Evolutionary conservation across 2,888 invertebrate species (phyloP).

Genomic region (Temnothorax unifasciatus): DNA sequence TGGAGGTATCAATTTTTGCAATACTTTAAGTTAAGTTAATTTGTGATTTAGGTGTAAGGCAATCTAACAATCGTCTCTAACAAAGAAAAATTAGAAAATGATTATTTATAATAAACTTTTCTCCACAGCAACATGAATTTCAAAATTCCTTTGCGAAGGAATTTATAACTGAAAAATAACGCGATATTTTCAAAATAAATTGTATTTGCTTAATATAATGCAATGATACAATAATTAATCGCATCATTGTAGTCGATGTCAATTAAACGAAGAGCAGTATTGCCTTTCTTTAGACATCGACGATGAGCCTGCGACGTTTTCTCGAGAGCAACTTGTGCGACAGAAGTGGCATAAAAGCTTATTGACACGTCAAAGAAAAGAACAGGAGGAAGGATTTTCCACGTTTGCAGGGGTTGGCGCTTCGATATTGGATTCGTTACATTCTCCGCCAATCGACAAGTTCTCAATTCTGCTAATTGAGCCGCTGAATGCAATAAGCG

Average conservation of each 20-base stretch:
- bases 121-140: background rate
- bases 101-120: background rate
- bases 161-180: background rate
- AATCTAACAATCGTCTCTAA: background rate
- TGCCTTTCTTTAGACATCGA: constrained; percentile 15
- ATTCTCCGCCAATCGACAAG: constrained; percentile 53
- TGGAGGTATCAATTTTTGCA: background rate
- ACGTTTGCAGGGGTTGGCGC: constrained; percentile 7
- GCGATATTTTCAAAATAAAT: background rate
- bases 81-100: background rate
- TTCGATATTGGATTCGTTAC: constrained; percentile 62
- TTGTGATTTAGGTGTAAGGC: background rate
- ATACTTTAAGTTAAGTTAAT: background rate
- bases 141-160: background rate
- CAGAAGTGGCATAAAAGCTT: constrained; percentile 44
- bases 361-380: constrained; percentile 47
- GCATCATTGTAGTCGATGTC: background rate
- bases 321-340: constrained; percentile 28
- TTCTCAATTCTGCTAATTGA: constrained; percentile 69
- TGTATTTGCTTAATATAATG: background rate
- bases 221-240: constrained; percentile 22
- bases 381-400: constrained; percentile 29
- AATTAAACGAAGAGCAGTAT: background rate
- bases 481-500: constrained; percentile 61
- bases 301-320: constrained; percentile 17